Evolutionary conservation across 2,888 invertebrate species (phyloP).

Genomic region (Hydropsyche betteni): DNA sequence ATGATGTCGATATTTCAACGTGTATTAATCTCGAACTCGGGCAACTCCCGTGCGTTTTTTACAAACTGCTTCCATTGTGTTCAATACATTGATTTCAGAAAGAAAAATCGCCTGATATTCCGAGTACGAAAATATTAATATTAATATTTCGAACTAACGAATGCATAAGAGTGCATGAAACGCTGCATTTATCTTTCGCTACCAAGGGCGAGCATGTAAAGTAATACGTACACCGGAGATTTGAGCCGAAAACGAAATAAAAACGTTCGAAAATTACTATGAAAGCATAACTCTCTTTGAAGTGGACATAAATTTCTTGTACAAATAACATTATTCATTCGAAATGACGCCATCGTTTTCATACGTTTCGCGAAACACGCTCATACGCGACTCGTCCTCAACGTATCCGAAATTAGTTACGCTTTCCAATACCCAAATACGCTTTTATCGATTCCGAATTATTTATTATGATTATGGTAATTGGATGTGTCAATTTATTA

Average conservation of each 20-base stretch:
- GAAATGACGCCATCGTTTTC: not conserved
- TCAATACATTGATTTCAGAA: not conserved
- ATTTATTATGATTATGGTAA: too few relatives aligned
- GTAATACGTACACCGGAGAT: not conserved
- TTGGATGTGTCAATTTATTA: too few relatives aligned
- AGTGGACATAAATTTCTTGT: constrained; percentile 23
- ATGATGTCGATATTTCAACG: constrained; percentile 25
- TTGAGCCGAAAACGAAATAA: constrained; percentile 11
- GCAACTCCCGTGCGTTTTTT: not conserved
- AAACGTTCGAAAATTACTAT: constrained; percentile 17
- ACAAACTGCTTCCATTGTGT: not conserved
- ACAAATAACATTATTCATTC: constrained; percentile 14
- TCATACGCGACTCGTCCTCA: too few relatives aligned
- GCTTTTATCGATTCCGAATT: too few relatives aligned
- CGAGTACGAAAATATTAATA: too few relatives aligned
- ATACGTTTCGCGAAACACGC: too few relatives aligned
- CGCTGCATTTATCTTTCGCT: not conserved
- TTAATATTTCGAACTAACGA: too few relatives aligned
- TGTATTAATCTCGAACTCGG: constrained; percentile 12
- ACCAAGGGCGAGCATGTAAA: not conserved
- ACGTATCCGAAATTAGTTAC: too few relatives aligned
- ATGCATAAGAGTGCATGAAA: not conserved
- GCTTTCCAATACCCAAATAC: too few relatives aligned
- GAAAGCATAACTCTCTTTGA: constrained; percentile 15
- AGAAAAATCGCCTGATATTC: too few relatives aligned